Evolutionary conservation across 2,888 invertebrate genomes (phyloP), one percentile per base, ranked within the genome.

Genomic region (Caenorhabditis panamensis): DNA sequence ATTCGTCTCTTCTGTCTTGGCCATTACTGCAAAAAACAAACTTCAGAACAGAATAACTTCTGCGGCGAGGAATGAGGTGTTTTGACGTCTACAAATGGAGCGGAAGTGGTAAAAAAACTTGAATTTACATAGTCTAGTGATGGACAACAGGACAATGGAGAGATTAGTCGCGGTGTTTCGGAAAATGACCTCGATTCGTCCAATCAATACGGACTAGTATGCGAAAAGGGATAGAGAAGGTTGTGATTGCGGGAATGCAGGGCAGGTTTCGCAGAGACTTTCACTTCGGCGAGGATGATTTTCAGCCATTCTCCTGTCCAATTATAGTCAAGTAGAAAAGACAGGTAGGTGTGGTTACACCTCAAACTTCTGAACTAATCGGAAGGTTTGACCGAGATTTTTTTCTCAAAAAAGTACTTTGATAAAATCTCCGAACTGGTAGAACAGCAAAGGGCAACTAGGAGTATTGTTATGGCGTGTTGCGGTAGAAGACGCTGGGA

Each of bases 181-280:
- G 41, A 71, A 53, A 71, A 31, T 63, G 71, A 63, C 63, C 71
- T 63, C 71, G 53, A 47, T 72, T 56, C 62, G 61, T 16, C 26
- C 41, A 72, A 62, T 59, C 61, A 47, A 61, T 61, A 61, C 44
- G 41, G 62, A 71, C 53, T 62, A 69, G 51, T 61, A 59, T 59
- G 51, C 36, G 51, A 28, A 41, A 41, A 28, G 28, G 13, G 49
- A 51, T 26, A 44, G 41, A 28, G 20, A 31, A 47, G 56, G n/a
- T 16, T 9, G 47, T 61, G 61, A 61, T 61, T 61, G 61, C 47
- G 28, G 44, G 26, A 28, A 41, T 24, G 13, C 20, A 24, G 22
- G 71, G 51, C 54, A 56, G 20, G 44, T 56, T 61, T 47, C 61
- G 20, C 28, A n/a, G 28, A 47, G 28, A 47, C 37, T 16, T 47